Conservation (phyloP, 2,797 vertebrate species). For the Myiothlypis chrysogaster region DNA sequence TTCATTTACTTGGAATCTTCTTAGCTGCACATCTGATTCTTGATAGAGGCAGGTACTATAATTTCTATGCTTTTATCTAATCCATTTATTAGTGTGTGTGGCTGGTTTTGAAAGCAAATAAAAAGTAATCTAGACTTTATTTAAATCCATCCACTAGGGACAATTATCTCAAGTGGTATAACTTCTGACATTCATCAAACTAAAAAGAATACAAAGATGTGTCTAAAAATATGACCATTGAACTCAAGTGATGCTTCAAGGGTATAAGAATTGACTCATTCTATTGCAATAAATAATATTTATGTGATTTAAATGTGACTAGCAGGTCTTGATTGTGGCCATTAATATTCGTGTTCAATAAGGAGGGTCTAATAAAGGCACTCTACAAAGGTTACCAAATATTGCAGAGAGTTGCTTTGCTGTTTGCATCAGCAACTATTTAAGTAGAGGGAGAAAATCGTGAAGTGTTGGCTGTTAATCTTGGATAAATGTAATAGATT, state of each 20-base stretch:
- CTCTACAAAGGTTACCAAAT: background rate
- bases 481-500: background rate
- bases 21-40: background rate
- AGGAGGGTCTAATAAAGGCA: background rate
- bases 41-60: background rate
- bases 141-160: slow-evolving; percentile 10
- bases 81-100: background rate
- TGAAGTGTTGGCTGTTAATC: slow-evolving; percentile 21
- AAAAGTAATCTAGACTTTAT: slow-evolving; percentile 47
- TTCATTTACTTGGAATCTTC: background rate
- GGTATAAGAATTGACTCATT: background rate
- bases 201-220: background rate
- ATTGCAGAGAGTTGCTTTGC: background rate
- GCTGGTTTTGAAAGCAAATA: slow-evolving; percentile 34
- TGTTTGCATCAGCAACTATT: slow-evolving; percentile 15
- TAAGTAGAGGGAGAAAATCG: background rate
- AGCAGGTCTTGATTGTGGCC: background rate
- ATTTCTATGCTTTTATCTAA: slow-evolving; percentile 4
- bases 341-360: background rate
- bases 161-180: slow-evolving; percentile 24
- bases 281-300: background rate
- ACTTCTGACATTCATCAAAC: slow-evolving; percentile 12
- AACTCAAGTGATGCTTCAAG: background rate
- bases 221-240: background rate
- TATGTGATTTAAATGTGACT: background rate